Conservation (phyloP, 2,797 vertebrate genomes). For the Garrulus glandarius region DNA sequence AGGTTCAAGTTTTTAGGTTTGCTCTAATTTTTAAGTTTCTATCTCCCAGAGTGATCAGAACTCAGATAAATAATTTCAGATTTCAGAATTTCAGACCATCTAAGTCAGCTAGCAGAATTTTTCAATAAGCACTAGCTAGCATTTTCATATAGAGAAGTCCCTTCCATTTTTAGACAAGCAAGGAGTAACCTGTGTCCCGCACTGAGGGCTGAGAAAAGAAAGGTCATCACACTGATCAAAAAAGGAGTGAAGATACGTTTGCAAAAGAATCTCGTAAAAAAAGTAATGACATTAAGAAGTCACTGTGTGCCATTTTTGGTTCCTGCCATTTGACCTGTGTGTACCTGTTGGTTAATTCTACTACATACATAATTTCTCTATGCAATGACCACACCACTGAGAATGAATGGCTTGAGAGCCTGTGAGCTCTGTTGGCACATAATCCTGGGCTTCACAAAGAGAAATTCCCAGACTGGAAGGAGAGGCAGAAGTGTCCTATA, state of each 20-base stretch:
- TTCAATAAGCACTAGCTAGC: neutral
- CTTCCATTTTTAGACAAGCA: neutral
- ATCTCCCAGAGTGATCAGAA: neutral
- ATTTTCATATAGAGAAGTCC: neutral
- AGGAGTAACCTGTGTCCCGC: neutral
- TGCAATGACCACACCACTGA: neutral
- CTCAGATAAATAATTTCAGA: neutral
- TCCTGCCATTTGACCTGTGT: neutral
- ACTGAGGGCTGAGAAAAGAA: neutral
- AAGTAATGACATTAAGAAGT: neutral
- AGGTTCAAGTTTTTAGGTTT: neutral
- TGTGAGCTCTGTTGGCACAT: neutral
- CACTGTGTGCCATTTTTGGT: neutral
- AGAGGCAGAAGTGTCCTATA: neutral
- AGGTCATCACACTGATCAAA: neutral
- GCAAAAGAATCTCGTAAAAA: neutral
- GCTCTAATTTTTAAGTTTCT: neutral
- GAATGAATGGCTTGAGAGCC: neutral
- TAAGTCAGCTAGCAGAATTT: neutral
- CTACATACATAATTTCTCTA: fast-evolving
- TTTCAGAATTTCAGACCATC: neutral
- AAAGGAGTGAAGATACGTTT: neutral
- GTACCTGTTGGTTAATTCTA: neutral
- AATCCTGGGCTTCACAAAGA: neutral
- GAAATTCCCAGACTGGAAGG: neutral